Percentiles rank a stretch among this genome's conserved stretches.
Evolutionary conservation across 2,888 invertebrate species (phyloP).

Genomic region (Agrilus biguttatus): DNA sequence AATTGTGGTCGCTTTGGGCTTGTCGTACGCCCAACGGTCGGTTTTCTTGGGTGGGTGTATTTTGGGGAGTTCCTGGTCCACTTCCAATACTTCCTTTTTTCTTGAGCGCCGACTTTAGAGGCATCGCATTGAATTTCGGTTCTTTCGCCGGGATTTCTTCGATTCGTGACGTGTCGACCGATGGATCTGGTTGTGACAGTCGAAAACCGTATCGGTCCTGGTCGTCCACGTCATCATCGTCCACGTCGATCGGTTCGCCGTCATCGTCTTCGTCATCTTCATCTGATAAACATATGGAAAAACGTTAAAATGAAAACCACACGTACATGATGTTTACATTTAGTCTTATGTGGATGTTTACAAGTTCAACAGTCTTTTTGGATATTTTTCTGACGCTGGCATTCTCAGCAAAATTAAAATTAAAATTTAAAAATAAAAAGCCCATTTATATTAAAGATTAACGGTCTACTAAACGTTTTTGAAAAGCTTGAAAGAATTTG

Average conservation of each 20-base stretch:
- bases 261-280: conserved; percentile 20
- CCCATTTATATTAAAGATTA: too few relatives aligned
- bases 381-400: too few relatives aligned
- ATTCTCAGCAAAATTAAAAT: too few relatives aligned
- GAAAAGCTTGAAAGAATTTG: too few relatives aligned
- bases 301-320: too few relatives aligned
- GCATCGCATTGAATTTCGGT: conserved; percentile 81
- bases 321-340: too few relatives aligned
- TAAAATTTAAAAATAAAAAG: too few relatives aligned
- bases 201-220: conserved; percentile 45
- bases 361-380: too few relatives aligned
- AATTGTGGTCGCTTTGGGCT: conserved; percentile 49
- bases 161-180: conserved; percentile 67
- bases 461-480: too few relatives aligned
- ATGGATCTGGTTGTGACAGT: conserved; percentile 46
- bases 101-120: conserved; percentile 84
- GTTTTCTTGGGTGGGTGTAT: conserved; percentile 58
- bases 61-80: conserved; percentile 48
- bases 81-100: conserved; percentile 49
- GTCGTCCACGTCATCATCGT: conserved; percentile 52
- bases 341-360: too few relatives aligned
- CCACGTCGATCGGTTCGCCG: conserved; percentile 32
- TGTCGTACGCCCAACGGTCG: conserved; percentile 54
- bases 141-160: conserved; percentile 90
- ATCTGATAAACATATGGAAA: too few relatives aligned